phyloP scores from a whole-genome alignment of 2,888 invertebrate species.

The Chrysolina haemoptera region DNA sequence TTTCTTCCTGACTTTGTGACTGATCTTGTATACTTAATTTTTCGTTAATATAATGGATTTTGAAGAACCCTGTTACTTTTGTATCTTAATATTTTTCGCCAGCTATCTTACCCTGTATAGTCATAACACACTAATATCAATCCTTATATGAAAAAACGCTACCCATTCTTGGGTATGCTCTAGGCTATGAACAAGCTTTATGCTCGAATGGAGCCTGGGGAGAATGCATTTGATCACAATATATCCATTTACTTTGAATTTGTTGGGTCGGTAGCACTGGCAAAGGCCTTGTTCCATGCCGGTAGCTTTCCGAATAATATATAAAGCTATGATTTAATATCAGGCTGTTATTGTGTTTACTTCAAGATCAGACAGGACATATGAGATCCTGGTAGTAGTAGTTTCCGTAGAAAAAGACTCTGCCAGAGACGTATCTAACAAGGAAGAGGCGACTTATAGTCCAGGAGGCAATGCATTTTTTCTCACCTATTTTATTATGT shows the following conservation, averaged over 20 bases:
- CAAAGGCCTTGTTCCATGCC: slow-evolving; percentile 38
- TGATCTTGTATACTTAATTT: too few species aligned
- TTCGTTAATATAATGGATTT: too few species aligned
- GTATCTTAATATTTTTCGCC: too few species aligned
- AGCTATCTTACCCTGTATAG: not conserved
- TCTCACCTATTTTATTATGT: too few species aligned
- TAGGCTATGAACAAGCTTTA: not conserved
- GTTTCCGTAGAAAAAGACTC: not conserved
- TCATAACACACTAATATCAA: not conserved
- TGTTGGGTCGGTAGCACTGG: slow-evolving; percentile 30
- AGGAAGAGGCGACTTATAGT: too few species aligned
- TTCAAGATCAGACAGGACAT: not conserved
- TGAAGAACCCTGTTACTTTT: too few species aligned
- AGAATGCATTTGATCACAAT: slow-evolving; percentile 14
- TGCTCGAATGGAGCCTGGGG: slow-evolving; percentile 11
- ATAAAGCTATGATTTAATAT: slow-evolving; percentile 42
- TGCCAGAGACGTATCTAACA: not conserved
- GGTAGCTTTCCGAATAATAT: slow-evolving; percentile 39
- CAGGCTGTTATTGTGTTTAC: slow-evolving; percentile 33
- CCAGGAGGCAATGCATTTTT: too few species aligned
- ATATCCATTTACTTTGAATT: slow-evolving; percentile 11
- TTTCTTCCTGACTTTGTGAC: too few species aligned
- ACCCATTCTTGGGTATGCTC: not conserved
- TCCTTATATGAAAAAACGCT: not conserved
- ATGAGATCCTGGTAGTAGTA: not conserved